Conservation (phyloP, 2,888 invertebrate species). For the Sphaerophoria taeniata region DNA sequence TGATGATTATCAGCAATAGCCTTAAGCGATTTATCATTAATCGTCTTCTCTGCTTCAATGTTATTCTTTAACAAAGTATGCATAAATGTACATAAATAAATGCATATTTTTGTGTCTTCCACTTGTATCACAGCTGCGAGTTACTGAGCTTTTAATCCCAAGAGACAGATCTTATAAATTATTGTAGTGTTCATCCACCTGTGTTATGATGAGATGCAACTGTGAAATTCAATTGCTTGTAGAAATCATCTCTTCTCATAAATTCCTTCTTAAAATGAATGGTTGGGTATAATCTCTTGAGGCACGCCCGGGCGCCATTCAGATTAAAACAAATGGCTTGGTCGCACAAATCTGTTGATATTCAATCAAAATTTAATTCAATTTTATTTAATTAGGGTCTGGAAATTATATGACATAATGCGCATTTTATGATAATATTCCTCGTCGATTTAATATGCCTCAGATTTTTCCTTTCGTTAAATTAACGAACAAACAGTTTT, state of each 20-base stretch:
- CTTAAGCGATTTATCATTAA: constrained; percentile 57
- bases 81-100: not conserved
- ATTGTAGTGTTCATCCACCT: constrained; percentile 54
- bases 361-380: not conserved
- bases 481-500: too few species aligned
- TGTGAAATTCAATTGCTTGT: constrained; percentile 26
- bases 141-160: constrained; percentile 45
- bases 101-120: constrained; percentile 2
- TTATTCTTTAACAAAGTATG: constrained; percentile 3
- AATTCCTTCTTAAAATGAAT: constrained; percentile 24
- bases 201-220: constrained; percentile 33
- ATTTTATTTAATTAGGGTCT: not conserved
- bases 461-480: too few species aligned
- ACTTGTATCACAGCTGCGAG: constrained; percentile 54
- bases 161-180: constrained; percentile 56
- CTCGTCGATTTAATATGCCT: too few species aligned
- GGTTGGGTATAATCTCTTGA: not conserved
- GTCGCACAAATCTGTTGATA: not conserved
- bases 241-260: constrained; percentile 53
- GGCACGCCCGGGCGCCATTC: constrained; percentile 35
- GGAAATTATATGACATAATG: too few species aligned
- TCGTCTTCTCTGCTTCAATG: constrained; percentile 35
- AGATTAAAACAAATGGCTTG: not conserved
- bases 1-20: constrained; percentile 37
- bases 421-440: too few species aligned